Evolutionary conservation across 2,113 vertebrate genomes (phyloP), one percentile per base, ranked within the genome.

Genomic region (Tylochromis polylepis): DNA sequence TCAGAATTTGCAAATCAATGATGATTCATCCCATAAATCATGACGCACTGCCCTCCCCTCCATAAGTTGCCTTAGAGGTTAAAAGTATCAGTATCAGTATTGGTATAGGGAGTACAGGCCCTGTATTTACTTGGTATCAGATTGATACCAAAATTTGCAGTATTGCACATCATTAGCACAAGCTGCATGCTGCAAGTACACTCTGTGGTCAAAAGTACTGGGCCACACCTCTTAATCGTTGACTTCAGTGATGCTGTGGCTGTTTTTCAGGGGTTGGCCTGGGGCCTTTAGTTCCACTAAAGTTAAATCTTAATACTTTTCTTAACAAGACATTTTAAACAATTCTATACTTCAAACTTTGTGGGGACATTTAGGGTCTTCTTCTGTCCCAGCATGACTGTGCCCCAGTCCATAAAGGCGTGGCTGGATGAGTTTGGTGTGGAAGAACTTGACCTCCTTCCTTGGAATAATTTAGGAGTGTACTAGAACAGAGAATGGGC

Each of bases 21-120:
- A n/a, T 36, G 59, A 62, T 36, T 62, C 59, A 4, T 62, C 60
- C n/a, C 60, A 60, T 60, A 60, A 18, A 60, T 60, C 58, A 65
- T n/a, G 60, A 36, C n/a, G 12, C 0, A n/a, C 31, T 65, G 10
- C n/a, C 10, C 0, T 62, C 36, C 59, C 1, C 59, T 62, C 31
- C 6, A 65, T 65, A 5, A 65, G 60, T 6, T 65, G 34, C 60
- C 20, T 38, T 65, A 3, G 60, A 31, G 6, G 60, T 65, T 38
- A 5, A 8, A 65, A 65, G 60, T 38, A 14, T 65, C 34, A 14
- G 34, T 2, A 22, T 65, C 0, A 1, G 2, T 38, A 14, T 8
- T 65, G 20, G 20, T 65, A 38, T 65, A 38, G 34, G 34, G 20
- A 65, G n/a, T 38, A 0, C 34, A 65, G 18, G 60, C 11, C 11